phyloP scores from a whole-genome alignment of 2,888 invertebrate genomes.

The Cosmorhoe ocellata region DNA sequence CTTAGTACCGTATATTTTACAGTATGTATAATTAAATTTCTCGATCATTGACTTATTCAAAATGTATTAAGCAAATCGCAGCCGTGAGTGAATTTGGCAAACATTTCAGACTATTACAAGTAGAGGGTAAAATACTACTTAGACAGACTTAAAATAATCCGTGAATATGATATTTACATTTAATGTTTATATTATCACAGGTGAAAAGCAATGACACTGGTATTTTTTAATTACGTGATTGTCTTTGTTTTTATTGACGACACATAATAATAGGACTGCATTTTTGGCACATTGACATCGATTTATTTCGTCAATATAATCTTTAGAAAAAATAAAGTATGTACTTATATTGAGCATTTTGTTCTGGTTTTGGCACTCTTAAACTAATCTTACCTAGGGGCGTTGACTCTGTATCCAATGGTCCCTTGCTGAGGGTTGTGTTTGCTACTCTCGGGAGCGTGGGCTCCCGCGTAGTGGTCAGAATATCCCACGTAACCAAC shows the following conservation, averaged over 20 bases:
- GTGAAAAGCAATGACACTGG: background rate
- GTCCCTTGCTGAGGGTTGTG: conserved; percentile 77
- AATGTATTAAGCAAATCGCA: conserved; percentile 8
- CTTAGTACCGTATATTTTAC: conserved; percentile 16
- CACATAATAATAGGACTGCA: conserved; percentile 16
- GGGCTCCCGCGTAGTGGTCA: conserved; percentile 72
- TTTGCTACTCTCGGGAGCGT: conserved; percentile 76
- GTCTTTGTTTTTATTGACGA: conserved; percentile 27
- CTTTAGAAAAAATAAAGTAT: too few relatives aligned
- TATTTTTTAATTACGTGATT: background rate
- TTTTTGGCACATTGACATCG: conserved; percentile 26
- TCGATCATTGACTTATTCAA: conserved; percentile 22
- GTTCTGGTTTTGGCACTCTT: conserved; percentile 25
- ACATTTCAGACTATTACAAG: conserved; percentile 1
- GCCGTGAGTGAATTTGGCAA: background rate
- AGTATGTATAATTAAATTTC: conserved; percentile 15
- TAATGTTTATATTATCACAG: background rate
- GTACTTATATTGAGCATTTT: too few relatives aligned
- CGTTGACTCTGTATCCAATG: conserved; percentile 84
- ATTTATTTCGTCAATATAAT: conserved; percentile 19
- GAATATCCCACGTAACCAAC: conserved; percentile 80
- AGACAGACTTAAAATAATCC: too few relatives aligned
- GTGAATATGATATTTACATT: too few relatives aligned
- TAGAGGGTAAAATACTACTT: too few relatives aligned
- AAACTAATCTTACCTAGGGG: conserved; percentile 83